A percentile compares a stretch with the other conserved stretches of the same genome.
Conservation (phyloP, 2,797 vertebrate genomes). For the Diplodus puntazzo region DNA sequence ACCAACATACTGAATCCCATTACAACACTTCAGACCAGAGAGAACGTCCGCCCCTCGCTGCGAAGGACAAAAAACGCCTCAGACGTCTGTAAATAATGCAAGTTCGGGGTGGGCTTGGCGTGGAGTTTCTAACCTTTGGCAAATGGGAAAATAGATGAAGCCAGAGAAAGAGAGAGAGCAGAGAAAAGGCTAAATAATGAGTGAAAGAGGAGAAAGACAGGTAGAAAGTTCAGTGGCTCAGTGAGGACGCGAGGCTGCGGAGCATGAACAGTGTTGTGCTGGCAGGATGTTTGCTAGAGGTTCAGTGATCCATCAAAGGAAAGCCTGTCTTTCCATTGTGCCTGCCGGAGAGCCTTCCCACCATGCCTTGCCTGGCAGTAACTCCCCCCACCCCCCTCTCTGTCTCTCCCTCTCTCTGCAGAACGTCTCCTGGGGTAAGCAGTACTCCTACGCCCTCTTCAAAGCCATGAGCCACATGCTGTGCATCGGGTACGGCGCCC, state of each 20-base stretch:
- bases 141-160: conserved; percentile 32
- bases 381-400: conserved; percentile 58
- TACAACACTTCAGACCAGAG: conserved; percentile 30
- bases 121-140: conserved; percentile 35
- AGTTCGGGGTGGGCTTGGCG: conserved; percentile 11
- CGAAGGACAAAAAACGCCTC: conserved; percentile 45
- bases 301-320: conserved; percentile 74
- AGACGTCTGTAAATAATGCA: conserved; percentile 64
- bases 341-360: conserved; percentile 59
- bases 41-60: conserved; percentile 14
- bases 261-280: conserved; percentile 66
- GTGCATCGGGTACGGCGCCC: conserved; percentile 96
- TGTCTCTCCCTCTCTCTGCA: conserved; percentile 67
- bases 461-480: conserved; percentile 99
- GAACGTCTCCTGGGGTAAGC: conserved; percentile 99
- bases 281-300: conserved; percentile 58
- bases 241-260: conserved; percentile 58
- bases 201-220: conserved; percentile 15
- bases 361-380: conserved; percentile 69
- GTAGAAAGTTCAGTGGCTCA: conserved; percentile 58
- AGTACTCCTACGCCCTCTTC: conserved; percentile 98
- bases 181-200: conserved; percentile 9
- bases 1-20: conserved; percentile 24
- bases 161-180: conserved; percentile 16
- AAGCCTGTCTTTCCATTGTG: conserved; percentile 57